These are phyloP conservation scores for Limnephilus rhombicus DNA, from an alignment of 2,888 invertebrate species.

Conservation along the genomic window DNA sequence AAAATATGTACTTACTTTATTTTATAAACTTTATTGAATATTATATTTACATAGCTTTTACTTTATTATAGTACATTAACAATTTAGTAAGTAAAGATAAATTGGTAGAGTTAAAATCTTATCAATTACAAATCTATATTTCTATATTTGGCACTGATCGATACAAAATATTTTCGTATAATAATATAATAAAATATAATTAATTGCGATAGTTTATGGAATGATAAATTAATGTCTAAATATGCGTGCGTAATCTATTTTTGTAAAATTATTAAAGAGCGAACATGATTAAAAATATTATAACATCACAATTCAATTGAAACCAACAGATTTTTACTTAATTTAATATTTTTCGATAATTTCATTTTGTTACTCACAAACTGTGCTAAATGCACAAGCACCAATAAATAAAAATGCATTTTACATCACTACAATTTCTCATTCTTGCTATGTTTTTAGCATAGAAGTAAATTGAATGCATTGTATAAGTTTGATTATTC, in stretches of 20 bases:
- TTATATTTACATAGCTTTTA: neutral
- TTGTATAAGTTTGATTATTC: neutral
- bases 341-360: neutral
- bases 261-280: neutral
- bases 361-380: neutral
- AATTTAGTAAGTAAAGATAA: neutral
- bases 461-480: neutral
- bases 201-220: slow-evolving; percentile 21
- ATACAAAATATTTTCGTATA: slow-evolving; percentile 55
- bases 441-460: neutral
- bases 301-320: slow-evolving; percentile 35
- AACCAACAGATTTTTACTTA: slow-evolving; percentile 20
- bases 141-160: slow-evolving; percentile 64
- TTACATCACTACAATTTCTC: neutral
- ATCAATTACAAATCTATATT: slow-evolving; percentile 7
- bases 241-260: slow-evolving; percentile 5
- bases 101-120: neutral
- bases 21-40: neutral
- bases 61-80: neutral
- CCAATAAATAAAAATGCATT: neutral
- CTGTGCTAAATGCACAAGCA: neutral
- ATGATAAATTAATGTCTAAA: slow-evolving; percentile 38
- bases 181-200: neutral
- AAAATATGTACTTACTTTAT: neutral
- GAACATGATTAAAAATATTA: slow-evolving; percentile 14